A percentile compares a stretch with the other conserved stretches of the same genome.
These are phyloP conservation scores for Agrochola circellaris DNA, from an alignment of 2,888 invertebrate genomes.

Conservation along the genomic window DNA sequence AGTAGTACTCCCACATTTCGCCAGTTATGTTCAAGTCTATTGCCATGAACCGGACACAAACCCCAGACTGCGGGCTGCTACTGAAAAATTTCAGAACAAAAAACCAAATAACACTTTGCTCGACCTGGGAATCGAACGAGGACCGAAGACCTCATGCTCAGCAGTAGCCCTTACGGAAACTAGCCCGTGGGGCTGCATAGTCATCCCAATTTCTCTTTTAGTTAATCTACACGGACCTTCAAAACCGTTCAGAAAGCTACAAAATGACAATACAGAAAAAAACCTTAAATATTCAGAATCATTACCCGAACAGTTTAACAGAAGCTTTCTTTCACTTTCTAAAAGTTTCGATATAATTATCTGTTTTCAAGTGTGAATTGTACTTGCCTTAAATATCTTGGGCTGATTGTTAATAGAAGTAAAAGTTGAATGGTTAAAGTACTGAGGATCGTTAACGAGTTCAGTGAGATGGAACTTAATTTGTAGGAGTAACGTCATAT, in stretches of 20 bases:
- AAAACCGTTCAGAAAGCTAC: not conserved
- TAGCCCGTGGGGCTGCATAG: not conserved
- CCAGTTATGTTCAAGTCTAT: too few species aligned
- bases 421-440: conserved; percentile 53
- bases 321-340: conserved; percentile 62
- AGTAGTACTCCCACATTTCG: too few species aligned
- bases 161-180: too few species aligned
- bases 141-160: too few species aligned
- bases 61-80: too few species aligned
- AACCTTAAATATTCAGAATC: conserved; percentile 48
- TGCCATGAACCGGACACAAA: too few species aligned
- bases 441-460: conserved; percentile 24
- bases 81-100: too few species aligned
- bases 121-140: too few species aligned
- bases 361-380: conserved; percentile 43
- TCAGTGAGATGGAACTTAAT: conserved; percentile 39
- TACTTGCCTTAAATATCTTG: conserved; percentile 37
- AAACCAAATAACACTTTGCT: too few species aligned
- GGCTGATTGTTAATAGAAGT: conserved; percentile 47
- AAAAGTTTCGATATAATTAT: conserved; percentile 63
- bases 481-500: conserved; percentile 11
- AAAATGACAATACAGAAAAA: conserved; percentile 44
- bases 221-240: not conserved
- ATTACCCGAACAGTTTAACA: conserved; percentile 35
- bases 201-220: conserved; percentile 47